Evolutionary conservation across 1,140 invertebrate species (phyloP).

Genomic region (Ridgeia piscesae): DNA sequence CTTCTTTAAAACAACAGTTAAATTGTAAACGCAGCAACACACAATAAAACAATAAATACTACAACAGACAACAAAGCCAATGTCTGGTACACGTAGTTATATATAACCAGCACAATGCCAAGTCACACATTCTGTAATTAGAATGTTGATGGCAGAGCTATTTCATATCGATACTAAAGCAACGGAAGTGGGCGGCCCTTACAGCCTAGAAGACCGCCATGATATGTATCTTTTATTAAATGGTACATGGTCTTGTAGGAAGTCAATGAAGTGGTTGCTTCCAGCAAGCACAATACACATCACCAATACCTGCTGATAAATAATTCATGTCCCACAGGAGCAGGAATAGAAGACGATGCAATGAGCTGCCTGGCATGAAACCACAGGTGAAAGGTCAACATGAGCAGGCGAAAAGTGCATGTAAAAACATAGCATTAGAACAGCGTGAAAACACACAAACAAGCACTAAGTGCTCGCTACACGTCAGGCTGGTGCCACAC

Average conservation of each 20-base stretch:
- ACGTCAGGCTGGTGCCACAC: no score
- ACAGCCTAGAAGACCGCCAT: not conserved
- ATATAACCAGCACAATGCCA: not conserved
- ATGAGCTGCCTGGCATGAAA: not conserved
- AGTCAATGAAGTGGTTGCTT: not conserved
- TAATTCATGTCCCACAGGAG: not conserved
- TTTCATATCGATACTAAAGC: not conserved
- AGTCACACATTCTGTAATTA: not conserved
- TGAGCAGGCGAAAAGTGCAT: not conserved
- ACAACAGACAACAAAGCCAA: no score
- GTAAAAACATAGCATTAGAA: not conserved
- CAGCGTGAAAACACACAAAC: not conserved
- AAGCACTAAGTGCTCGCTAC: not conserved
- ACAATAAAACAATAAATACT: no score
- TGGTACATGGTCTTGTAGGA: not conserved
- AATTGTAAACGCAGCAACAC: no score
- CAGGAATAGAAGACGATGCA: not conserved
- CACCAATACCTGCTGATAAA: not conserved
- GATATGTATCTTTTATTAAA: not conserved
- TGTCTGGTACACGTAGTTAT: no score
- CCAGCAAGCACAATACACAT: not conserved
- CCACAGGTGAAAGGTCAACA: not conserved
- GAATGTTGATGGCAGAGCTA: not conserved
- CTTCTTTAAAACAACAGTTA: no score
- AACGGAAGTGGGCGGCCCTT: not conserved